These are phyloP conservation scores for Polyommatus icarus DNA, from an alignment of 2,888 invertebrate genomes.

Conservation along the genomic window DNA sequence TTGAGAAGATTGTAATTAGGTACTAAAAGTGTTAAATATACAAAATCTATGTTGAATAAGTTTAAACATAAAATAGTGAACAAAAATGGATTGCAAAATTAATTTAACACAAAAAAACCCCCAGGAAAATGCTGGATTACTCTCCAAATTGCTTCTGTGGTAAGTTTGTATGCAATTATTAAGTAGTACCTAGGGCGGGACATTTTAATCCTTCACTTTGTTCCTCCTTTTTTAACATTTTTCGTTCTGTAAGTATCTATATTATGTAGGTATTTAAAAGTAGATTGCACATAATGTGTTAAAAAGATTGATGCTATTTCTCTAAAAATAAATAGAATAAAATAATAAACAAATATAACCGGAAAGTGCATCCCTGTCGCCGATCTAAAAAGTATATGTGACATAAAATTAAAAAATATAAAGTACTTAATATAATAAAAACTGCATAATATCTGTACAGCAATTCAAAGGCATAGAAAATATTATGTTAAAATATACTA, in stretches of 20 bases:
- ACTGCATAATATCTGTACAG: no score
- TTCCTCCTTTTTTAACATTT: no score
- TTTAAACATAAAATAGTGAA: background rate
- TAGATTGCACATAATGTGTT: no score
- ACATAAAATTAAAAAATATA: no score
- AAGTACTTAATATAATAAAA: no score
- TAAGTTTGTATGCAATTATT: conserved; percentile 61
- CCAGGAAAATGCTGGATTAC: conserved; percentile 75
- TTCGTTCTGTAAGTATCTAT: no score
- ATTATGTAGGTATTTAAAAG: no score
- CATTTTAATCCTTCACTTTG: no score
- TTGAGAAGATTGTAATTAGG: background rate
- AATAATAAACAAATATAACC: background rate
- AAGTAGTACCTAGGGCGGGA: background rate
- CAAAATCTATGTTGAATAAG: background rate
- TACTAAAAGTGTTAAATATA: background rate
- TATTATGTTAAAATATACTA: background rate
- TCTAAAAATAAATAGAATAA: background rate
- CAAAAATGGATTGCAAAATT: conserved; percentile 81
- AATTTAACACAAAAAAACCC: conserved; percentile 82
- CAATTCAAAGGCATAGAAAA: no score
- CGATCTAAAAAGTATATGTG: no score
- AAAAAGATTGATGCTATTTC: no score
- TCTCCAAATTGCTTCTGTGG: conserved; percentile 82
- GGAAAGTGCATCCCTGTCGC: background rate